Base-by-base conservation (phyloP, 1,140 invertebrate genomes). In the Anoplophora glabripennis region DNA sequence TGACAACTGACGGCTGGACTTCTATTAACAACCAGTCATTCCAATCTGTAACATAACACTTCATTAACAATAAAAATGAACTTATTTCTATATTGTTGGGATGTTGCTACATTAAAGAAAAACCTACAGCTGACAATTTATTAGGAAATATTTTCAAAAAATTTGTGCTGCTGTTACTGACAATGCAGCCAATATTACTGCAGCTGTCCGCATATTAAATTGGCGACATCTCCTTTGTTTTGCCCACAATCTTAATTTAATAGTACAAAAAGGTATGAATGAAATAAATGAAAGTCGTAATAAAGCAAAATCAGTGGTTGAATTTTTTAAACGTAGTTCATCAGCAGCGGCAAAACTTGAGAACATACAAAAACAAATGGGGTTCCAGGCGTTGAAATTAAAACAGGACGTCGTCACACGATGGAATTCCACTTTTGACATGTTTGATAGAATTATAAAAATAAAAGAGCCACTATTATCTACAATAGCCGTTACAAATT, bases 391-490 rank as follows among this genome's bases (percentile, higher is more conserved):
- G 12, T 45, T 66, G 12, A 76, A 75, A 52, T 38, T 71, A 0
- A 74, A 72, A 54, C 68, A 69, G 42, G 72, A 75, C 15, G 68
- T 71, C 8, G 5, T 38, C 1, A 72, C 69, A 2, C 52, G 70
- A 0, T 75, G 70, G 72, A 72, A 68, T 47, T 69, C 66, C 4
- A 71, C 66, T 0, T 73, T 61, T 47, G 66, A 72, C 21, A 75
- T 74, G 71, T 12, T 72, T 0, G 41, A 58, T 0, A 44, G 70
- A 44, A 40, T 70, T 41, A 10, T 68, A 17, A 60, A 56, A 46
- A 37, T 71, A 11, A 73, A 70, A 60, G 59, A 67, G 5, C 21
- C 41, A 60, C 67, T 8, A 41, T 72, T 67, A 44, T 59, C 48
- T n/a, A 68, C 59, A n/a, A 8, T 70, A 40, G 66, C 68, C 12